phyloP scores from a whole-genome alignment of 2,113 vertebrate genomes.

The Poicephalus meyeri region DNA sequence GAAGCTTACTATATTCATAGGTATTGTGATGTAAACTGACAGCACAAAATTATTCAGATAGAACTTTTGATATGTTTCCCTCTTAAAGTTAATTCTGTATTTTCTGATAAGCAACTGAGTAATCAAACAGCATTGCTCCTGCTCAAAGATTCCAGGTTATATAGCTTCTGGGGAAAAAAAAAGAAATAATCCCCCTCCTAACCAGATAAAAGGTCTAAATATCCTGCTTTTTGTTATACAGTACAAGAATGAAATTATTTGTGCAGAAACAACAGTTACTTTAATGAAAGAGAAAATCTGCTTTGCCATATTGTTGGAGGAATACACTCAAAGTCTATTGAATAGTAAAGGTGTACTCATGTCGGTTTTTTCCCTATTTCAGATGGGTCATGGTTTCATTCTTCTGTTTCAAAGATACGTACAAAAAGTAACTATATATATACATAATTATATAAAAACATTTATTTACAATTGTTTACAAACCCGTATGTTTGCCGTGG shows the following conservation, averaged over 20 bases:
- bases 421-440: neutral
- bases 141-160: neutral
- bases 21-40: neutral
- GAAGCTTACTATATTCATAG: neutral
- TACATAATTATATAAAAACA: neutral
- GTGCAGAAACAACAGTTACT: neutral
- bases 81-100: neutral
- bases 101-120: neutral
- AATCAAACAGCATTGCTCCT: neutral
- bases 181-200: neutral
- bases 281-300: neutral
- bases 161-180: neutral
- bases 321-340: neutral
- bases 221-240: neutral
- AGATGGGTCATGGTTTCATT: neutral
- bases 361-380: neutral
- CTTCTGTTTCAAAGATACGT: neutral
- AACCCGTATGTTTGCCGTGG: neutral
- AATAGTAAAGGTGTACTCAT: neutral
- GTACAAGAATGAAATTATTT: neutral
- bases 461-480: neutral
- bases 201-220: neutral
- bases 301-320: neutral
- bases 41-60: neutral
- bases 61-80: neutral